phyloP scores from a whole-genome alignment of 1,140 invertebrate species.

The Marisa cornuarietis region DNA sequence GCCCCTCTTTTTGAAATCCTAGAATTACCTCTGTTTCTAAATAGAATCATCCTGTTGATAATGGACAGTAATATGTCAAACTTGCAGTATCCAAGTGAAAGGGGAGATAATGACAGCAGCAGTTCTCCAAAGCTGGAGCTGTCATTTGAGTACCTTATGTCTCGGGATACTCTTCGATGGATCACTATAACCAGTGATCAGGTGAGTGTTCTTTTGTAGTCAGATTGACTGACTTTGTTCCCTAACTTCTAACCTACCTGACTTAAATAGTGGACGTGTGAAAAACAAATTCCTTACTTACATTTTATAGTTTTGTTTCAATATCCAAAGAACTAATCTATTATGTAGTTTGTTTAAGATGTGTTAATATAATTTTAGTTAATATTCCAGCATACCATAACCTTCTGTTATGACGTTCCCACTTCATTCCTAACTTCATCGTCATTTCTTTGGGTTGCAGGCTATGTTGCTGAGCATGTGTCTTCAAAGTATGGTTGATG shows the following conservation, averaged over 20 bases:
- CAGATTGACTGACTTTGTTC: not conserved
- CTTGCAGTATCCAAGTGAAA: constrained; percentile 23
- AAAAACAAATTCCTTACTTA: constrained; percentile 10
- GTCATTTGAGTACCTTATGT: constrained; percentile 94
- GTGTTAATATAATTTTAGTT: no score
- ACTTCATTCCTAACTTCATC: not conserved
- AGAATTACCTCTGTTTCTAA: no score
- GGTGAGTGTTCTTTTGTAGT: constrained; percentile 30
- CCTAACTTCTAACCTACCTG: not conserved
- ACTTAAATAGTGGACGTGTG: no score
- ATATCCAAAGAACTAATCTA: not conserved
- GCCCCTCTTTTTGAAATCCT: no score
- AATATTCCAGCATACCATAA: no score
- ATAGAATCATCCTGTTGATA: no score
- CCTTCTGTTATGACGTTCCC: no score
- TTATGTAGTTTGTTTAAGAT: no score
- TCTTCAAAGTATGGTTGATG: constrained; percentile 92
- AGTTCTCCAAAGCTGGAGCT: constrained; percentile 74
- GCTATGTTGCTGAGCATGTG: constrained; percentile 95
- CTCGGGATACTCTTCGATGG: constrained; percentile 92
- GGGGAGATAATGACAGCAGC: constrained; percentile 33
- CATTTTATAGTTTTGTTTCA: not conserved
- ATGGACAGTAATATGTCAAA: no score
- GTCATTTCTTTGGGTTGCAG: constrained; percentile 46
- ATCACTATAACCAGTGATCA: constrained; percentile 85